Base-by-base conservation (phyloP, 1,140 invertebrate species). In the Pseudachorutes palmiensis region DNA sequence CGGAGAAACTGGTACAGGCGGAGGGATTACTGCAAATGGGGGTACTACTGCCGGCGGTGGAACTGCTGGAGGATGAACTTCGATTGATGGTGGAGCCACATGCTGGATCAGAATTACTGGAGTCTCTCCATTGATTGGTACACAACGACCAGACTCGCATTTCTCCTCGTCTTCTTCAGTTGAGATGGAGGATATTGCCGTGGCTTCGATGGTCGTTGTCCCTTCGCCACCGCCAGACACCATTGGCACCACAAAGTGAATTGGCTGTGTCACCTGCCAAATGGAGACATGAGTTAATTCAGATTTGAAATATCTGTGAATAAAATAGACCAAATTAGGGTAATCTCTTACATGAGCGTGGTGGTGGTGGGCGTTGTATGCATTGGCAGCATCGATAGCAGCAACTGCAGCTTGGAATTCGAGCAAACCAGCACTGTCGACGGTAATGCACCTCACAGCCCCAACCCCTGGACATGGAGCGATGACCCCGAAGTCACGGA, bases 401-500 rank as follows among this genome's bases (percentile, higher is more conserved):
- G 61, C 61, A 14, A 63, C 61, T 48, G 61, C 61, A 2, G 61
- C 61, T 26, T 63, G 30, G 48, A 65, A 65, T 3, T 14, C 48
- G 14, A 57, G 26, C 41, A 65, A 28, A 5, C 29, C 26, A 5
- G 24, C 30, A 32, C 30, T 36, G 24, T 28, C 26, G 1, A 55
- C 62, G 26, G 33, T 59, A 14, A 70, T 26, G 66, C 72, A 74
- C 3, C 72, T 41, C 28, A 74, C 70, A 60, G 67, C 49, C 32
- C 72, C 72, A 9, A 57, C 26, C 1, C 67, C 69, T 2, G 68
- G 65, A 57, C 72, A 74, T 1, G 69, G 70, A 22, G 64, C 67
- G 49, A 74, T 69, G 2, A 48, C 48, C 26, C 72, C 72, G 64
- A 41, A 74, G n/a, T 74, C 67, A 63, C 60, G 32, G 2, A 74